phyloP scores from a whole-genome alignment of 2,888 invertebrate species.

The Nysson spinosus region DNA sequence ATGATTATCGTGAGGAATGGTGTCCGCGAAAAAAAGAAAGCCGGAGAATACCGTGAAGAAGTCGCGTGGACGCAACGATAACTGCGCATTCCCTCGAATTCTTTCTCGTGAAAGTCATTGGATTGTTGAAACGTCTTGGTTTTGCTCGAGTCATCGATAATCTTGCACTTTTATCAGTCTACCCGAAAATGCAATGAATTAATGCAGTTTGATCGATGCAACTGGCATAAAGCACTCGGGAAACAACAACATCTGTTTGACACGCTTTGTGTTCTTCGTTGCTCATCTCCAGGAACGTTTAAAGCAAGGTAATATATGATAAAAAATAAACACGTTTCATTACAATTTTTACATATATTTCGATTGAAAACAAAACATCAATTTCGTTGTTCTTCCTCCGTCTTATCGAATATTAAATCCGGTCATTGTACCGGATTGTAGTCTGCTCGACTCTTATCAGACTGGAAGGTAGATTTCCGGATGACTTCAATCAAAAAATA shows the following conservation, averaged over 20 bases:
- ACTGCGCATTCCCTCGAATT: conserved; percentile 37
- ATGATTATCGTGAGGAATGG: conserved; percentile 25
- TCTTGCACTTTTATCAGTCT: conserved; percentile 28
- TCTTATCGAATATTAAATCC: no score
- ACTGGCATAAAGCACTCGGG: background rate
- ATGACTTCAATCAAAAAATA: no score
- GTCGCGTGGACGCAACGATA: conserved; percentile 21
- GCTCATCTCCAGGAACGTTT: background rate
- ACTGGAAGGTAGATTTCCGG: no score
- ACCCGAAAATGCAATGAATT: conserved; percentile 25
- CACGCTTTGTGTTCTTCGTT: background rate
- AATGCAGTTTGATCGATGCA: conserved; percentile 44
- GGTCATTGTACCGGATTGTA: no score
- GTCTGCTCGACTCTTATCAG: no score
- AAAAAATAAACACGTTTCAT: no score
- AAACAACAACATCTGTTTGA: conserved; percentile 7
- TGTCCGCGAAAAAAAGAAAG: background rate
- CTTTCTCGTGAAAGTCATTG: conserved; percentile 34
- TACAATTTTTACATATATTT: no score
- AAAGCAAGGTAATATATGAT: no score
- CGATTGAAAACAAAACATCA: no score
- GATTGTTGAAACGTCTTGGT: conserved; percentile 21
- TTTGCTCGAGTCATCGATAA: conserved; percentile 41
- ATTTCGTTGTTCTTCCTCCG: no score
- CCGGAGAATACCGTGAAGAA: conserved; percentile 2